Base-by-base conservation (phyloP, 2,797 vertebrate genomes). In the Ara ararauna region DNA sequence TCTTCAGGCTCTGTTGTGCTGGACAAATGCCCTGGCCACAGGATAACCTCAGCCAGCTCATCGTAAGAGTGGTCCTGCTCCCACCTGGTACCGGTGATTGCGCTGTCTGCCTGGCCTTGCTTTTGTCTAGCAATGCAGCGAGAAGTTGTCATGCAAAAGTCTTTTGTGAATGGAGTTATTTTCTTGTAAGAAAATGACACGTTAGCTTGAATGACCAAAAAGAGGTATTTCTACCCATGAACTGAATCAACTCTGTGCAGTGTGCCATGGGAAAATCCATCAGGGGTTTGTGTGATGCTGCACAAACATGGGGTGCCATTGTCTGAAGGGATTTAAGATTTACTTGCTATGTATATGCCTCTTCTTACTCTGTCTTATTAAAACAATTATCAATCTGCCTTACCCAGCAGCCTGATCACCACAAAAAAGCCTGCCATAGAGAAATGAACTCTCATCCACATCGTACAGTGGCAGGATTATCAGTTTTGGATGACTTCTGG, bases 341-440 rank as follows among this genome's bases (percentile, higher is more conserved):
- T 89, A 21, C 66, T 85, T 93, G 22, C 29, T 87, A 40, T 76
- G 78, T 85, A 1, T 85, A 73, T 66, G 94, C 29, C 23, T 75
- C 26, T 61, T 86, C 50, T 90, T 68, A 38, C 71, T 77, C 61
- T 78, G 17, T 73, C 54, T 82, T 87, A 45, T 66, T 85, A 82
- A 93, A 89, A 38, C 32, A 70, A 44, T 74, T 92, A 62, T 54
- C 27, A 30, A 34, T 81, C 32, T 77, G 34, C 50, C 14, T 71
- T 83, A 58, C 32, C 36, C 34, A 56, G 51, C 27, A 93, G 13
- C 7, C 54, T 85, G 77, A 50, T 84, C 23, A 51, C 77, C 40
- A 67, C 32, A 48, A 68, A 72, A 75, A 67, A 87, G 15, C 38
- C 87, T 48, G 10, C 29, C 54, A 30, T 45, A 50, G 70, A 64